phyloP scores from a whole-genome alignment of 1,140 invertebrate genomes.

The Tetramorium alpestre region DNA sequence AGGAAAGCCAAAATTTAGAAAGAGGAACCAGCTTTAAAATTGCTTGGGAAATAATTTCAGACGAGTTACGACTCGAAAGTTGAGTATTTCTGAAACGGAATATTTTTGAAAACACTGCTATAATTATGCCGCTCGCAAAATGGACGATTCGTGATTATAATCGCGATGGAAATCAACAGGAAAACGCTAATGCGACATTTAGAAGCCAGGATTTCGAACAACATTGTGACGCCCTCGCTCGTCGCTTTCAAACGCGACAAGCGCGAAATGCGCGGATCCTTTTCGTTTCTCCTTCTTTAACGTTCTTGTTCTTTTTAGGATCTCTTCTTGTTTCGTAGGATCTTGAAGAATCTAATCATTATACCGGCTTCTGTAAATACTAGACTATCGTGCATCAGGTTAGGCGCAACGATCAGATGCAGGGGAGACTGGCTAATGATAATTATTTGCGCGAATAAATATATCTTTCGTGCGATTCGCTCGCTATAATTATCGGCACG shows the following conservation, averaged over 20 bases:
- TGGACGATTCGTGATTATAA: neutral
- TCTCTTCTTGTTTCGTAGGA: slow-evolving; percentile 31
- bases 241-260: neutral
- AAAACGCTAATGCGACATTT: neutral
- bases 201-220: neutral
- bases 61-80: neutral
- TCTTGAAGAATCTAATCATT: slow-evolving; percentile 44
- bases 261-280: neutral
- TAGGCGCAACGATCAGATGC: slow-evolving; percentile 56
- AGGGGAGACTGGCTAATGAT: neutral
- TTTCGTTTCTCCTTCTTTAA: neutral
- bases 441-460: neutral
- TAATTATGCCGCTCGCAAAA: neutral
- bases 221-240: neutral
- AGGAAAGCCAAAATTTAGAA: neutral
- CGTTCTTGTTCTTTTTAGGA: slow-evolving; percentile 2
- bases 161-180: neutral
- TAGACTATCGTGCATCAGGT: slow-evolving; percentile 44
- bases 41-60: neutral
- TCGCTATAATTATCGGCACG: slow-evolving; percentile 12
- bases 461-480: neutral
- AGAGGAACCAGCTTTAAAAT: neutral
- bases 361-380: slow-evolving; percentile 68
- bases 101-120: neutral
- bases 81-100: neutral